Evolutionary conservation across 2,797 vertebrate genomes (phyloP), one percentile per base, ranked within the genome.

Genomic region (Bucorvus abyssinicus): DNA sequence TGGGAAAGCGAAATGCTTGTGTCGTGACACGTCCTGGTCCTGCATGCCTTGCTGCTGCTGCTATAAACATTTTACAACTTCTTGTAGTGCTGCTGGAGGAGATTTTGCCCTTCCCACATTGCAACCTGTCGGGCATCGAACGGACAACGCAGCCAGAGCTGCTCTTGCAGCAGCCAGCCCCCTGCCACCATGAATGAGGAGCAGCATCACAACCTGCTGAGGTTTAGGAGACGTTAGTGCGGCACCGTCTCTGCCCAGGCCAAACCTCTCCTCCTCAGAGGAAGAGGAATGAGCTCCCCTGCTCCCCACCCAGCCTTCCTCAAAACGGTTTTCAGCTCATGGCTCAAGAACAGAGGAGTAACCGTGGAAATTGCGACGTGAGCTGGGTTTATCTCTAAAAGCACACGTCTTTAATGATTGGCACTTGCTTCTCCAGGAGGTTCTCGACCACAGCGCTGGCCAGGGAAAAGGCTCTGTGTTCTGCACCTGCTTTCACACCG

Each of bases 311-410:
- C 47, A 60, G 42, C 26, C 18, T 32, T 12, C 36, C 52, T 59
- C 59, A 22, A 18, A 44, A 20, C 2, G 4, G 12, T 24, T 80
- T 74, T 26, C 50, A 80, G 34, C 42, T 74, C 18, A 2, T 32
- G 61, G 22, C 34, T 50, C 2, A 2, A 29, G 60, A 68, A 44
- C 19, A 13, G 64, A 52, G 53, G 32, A 70, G 12, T 44, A 57
- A 60, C 40, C 53, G 56, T 42, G 32, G 59, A 29, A 82, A 73
- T 15, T 4, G 6, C 17, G n/a, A 14, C 0, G 0, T 0, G 13
- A 73, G 29, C 34, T 53, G 47, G 27, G 12, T 64, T 89, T 78
- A 47, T 36, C 85, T 82, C 56, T 24, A 69, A 87, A 73, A 82
- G 16, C 70, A 53, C 49, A 23, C 1, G 5, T 6, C n/a, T 56